Percentiles rank a stretch among this genome's conserved stretches.
phyloP scores from a whole-genome alignment of 2,113 vertebrate species.

The Alectura lathami region DNA sequence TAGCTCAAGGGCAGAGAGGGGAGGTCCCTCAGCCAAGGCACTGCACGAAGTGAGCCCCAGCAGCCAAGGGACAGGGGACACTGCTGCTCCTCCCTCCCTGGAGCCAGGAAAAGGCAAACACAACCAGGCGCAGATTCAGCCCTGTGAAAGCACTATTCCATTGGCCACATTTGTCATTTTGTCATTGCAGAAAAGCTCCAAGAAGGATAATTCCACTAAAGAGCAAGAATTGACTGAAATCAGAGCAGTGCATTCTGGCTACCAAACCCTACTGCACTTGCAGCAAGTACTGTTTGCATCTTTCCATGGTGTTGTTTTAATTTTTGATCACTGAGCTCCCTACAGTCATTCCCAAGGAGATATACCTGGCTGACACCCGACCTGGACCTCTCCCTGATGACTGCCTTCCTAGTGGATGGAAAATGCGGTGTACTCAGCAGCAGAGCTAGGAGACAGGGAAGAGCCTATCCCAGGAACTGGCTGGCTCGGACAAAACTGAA shows the following conservation, averaged over 20 bases:
- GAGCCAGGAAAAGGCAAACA: not conserved
- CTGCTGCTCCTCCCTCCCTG: not conserved
- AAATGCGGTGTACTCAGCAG: rapidly evolving
- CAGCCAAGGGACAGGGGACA: not conserved
- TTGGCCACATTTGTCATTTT: not conserved
- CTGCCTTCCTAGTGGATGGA: not conserved
- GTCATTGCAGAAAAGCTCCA: not conserved
- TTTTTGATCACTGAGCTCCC: conserved; percentile 1
- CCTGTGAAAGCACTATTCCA: not conserved
- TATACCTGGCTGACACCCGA: not conserved
- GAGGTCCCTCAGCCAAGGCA: not conserved
- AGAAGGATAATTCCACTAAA: conserved; percentile 23
- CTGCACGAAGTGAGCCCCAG: not conserved
- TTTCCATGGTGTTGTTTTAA: not conserved
- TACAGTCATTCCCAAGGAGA: not conserved
- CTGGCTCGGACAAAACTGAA: conserved; percentile 1
- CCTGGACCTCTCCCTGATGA: not conserved
- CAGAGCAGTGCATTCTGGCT: not conserved
- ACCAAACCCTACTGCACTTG: not conserved
- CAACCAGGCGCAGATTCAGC: not conserved
- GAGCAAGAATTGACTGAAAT: not conserved
- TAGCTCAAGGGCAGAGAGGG: not conserved
- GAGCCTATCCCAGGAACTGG: not conserved
- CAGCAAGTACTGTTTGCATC: not conserved
- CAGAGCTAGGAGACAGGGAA: not conserved